phyloP scores from a whole-genome alignment of 2,888 invertebrate species.

The Hydriomena furcata region DNA sequence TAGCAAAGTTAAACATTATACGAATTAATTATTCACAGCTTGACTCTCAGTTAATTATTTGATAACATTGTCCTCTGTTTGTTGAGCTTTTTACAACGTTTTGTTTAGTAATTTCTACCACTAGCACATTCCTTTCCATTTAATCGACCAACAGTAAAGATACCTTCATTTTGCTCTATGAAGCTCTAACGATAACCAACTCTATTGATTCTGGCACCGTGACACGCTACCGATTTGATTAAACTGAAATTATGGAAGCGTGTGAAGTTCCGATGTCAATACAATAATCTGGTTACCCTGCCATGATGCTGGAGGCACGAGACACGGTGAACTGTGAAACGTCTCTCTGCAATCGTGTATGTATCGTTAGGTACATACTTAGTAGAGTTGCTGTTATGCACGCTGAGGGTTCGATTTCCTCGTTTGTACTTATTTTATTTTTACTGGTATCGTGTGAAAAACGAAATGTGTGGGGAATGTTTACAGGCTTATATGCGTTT shows the following conservation, averaged over 20 bases:
- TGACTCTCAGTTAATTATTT: slow-evolving; percentile 21
- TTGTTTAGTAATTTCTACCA: background rate
- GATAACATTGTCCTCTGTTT: slow-evolving; percentile 12
- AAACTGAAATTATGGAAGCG: slow-evolving; percentile 16
- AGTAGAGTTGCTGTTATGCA: too few relatives aligned
- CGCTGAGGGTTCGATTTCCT: too few relatives aligned
- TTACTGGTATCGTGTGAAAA: too few relatives aligned
- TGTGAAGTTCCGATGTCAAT: slow-evolving; percentile 24
- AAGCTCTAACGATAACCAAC: slow-evolving; percentile 2
- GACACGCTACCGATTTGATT: slow-evolving; percentile 15
- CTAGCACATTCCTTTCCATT: background rate
- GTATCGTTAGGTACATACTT: too few relatives aligned
- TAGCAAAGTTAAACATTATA: slow-evolving; percentile 32
- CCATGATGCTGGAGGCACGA: slow-evolving; percentile 1
- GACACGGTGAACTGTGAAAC: background rate
- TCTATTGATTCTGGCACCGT: slow-evolving; percentile 11
- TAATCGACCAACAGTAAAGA: background rate
- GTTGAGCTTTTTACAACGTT: slow-evolving; percentile 2
- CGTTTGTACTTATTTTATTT: too few relatives aligned
- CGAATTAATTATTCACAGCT: slow-evolving; percentile 27
- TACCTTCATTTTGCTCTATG: background rate
- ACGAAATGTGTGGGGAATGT: too few relatives aligned
- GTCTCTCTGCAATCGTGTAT: background rate
- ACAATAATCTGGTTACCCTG: slow-evolving; percentile 26
- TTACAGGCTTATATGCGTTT: too few relatives aligned